A percentile compares a stretch with the other conserved stretches of the same genome.
phyloP scores from a whole-genome alignment of 2,113 vertebrate genomes.

The Falco punctatus region DNA sequence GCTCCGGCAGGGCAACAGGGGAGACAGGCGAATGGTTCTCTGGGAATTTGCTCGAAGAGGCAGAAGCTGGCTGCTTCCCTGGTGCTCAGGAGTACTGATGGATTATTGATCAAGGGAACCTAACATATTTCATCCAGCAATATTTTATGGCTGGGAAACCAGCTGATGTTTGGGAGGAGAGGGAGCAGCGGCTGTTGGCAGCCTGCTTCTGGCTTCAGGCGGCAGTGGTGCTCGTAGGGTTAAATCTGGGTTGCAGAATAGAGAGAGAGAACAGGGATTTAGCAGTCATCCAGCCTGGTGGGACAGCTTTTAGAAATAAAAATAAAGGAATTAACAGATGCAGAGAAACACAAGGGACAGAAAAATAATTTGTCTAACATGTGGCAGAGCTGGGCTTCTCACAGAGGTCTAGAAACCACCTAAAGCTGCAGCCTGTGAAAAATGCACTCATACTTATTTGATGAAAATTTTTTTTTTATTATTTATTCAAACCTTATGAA shows the following conservation, averaged over 20 bases:
- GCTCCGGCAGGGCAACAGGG: not conserved
- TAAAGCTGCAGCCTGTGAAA: slow-evolving; percentile 7
- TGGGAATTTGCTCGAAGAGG: not conserved
- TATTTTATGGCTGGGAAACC: not conserved
- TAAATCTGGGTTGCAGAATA: not conserved
- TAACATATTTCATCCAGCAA: not conserved
- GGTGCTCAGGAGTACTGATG: not conserved
- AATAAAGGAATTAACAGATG: slow-evolving; percentile 15
- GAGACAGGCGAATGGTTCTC: not conserved
- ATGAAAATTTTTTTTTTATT: not conserved
- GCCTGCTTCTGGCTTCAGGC: not conserved
- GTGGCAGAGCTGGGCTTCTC: not conserved
- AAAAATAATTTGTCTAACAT: not conserved
- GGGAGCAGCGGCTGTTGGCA: not conserved
- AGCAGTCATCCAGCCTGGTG: not conserved
- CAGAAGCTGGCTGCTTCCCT: not conserved
- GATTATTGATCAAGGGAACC: not conserved
- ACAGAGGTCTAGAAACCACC: not conserved
- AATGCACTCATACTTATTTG: not conserved
- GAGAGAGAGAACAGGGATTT: not conserved
- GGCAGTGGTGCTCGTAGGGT: not conserved
- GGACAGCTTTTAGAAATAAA: slow-evolving; percentile 9
- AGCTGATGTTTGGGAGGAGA: not conserved
- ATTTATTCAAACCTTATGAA: not conserved
- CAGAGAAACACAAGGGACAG: not conserved